Evolutionary conservation across 2,113 vertebrate species (phyloP), one percentile per base, ranked within the genome.

Genomic region (Anguilla rostrata): DNA sequence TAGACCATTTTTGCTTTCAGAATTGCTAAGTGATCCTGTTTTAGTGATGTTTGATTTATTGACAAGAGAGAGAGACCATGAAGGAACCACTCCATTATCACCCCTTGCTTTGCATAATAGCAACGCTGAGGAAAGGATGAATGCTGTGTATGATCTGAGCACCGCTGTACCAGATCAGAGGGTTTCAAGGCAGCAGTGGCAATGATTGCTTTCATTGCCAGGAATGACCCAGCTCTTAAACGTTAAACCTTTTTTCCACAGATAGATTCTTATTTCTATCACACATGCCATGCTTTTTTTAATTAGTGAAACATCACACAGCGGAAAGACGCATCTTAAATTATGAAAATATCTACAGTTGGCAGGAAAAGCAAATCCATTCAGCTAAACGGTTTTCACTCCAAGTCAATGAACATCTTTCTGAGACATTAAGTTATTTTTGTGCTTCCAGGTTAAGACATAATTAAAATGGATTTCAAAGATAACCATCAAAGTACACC

Each of bases 241-340:
- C 22, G 3, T 66, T 66, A 66, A 66, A 66, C 60, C 60, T 26
- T 66, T 66, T 56, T 26, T 26, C 18, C 60, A 66, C 18, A 66
- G 5, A 66, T 26, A 66, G 22, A 66, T 22, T 9, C 49, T 11
- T 53, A 53, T 53, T 53, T 53, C 12, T n/a, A 12, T 75, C n/a
- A 75, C 71, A 34, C n/a, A 12, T n/a, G n/a, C 71, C 71, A 75
- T 34, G 2, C 71, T 75, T 75, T 7, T 75, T 75, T 75, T 29
- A 75, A 75, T 75, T 75, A 34, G 71, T 75, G 71, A 34, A 75
- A 75, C 71, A 75, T 75, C n/a, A 75, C 71, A n/a, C 71, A 34
- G 71, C 60, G 0, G 5, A 66, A 66, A 11, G 71, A 12, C 9
- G 12, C 71, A 75, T 75, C n/a, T 75, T 75, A 75, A 75, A 75